Percentiles rank a stretch among this genome's conserved stretches.
Conservation (phyloP, 2,113 vertebrate genomes). For the Verasper variegatus region DNA sequence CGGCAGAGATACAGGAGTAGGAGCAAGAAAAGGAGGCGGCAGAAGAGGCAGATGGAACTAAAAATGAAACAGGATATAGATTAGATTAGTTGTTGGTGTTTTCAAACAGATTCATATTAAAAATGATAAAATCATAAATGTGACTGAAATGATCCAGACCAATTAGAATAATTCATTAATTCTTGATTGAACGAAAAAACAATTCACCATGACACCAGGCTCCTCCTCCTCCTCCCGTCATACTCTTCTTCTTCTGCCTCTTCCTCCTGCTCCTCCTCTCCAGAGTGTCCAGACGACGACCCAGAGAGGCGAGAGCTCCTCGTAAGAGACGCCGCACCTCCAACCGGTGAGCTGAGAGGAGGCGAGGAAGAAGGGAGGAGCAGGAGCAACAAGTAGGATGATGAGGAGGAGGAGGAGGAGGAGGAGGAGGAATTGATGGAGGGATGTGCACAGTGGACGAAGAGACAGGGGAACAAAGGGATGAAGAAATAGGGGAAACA, state of each 20-base stretch:
- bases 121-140: background rate
- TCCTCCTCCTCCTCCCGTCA: background rate
- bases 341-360: slow-evolving; percentile 65
- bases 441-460: background rate
- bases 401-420: slow-evolving; percentile 43
- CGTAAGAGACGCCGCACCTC: slow-evolving; percentile 72
- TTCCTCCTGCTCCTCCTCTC: slow-evolving; percentile 54
- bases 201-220: slow-evolving; percentile 23
- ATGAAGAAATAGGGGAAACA: background rate
- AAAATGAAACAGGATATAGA: background rate
- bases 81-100: background rate
- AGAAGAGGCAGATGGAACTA: slow-evolving; percentile 16
- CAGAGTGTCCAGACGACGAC: slow-evolving; percentile 63
- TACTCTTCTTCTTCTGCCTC: slow-evolving; percentile 10
- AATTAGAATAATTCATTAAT: background rate
- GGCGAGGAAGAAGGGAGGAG: slow-evolving; percentile 65
- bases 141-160: background rate
- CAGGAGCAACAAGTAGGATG: slow-evolving; percentile 58
- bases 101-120: background rate
- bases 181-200: background rate
- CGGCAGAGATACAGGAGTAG: background rate
- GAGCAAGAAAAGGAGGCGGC: slow-evolving; percentile 14
- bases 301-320: slow-evolving; percentile 59
- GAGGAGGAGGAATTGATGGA: background rate
- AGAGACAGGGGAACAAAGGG: background rate